phyloP scores from a whole-genome alignment of 1,140 invertebrate species.

The Zaprionus taronus region DNA sequence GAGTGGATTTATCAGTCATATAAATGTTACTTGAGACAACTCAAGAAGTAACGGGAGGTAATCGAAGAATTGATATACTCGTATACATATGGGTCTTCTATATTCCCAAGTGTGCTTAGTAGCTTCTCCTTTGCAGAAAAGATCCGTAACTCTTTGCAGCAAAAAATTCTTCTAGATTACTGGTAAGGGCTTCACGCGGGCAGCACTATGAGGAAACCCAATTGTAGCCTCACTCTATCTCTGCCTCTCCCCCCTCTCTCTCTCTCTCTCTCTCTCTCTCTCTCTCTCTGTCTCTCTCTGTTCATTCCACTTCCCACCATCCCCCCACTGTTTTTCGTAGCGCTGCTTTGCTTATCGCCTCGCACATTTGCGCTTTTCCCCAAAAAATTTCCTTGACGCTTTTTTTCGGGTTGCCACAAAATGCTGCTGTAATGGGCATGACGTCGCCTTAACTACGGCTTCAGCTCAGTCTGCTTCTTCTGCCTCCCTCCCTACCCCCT shows the following conservation, averaged over 20 bases:
- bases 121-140: not conserved
- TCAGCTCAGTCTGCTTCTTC: not conserved
- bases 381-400: constrained; percentile 12
- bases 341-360: constrained; percentile 78
- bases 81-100: too few relatives aligned
- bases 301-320: not conserved
- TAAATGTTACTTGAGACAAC: not conserved
- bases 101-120: too few relatives aligned
- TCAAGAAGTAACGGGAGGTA: not conserved
- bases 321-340: constrained; percentile 1
- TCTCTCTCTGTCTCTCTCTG: not conserved
- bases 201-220: constrained; percentile 21
- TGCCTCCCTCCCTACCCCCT: not conserved
- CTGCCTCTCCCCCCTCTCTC: not conserved
- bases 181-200: not conserved
- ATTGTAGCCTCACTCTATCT: not conserved
- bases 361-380: constrained; percentile 76
- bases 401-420: constrained; percentile 41
- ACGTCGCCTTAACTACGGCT: constrained; percentile 32
- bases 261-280: not conserved
- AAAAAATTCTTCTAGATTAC: not conserved
- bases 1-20: not conserved
- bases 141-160: not conserved
- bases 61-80: too few relatives aligned
- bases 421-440: constrained; percentile 49